Conservation (phyloP, 35 echinoderm and acorn worm species). For the Stichopus chloronotus region DNA sequence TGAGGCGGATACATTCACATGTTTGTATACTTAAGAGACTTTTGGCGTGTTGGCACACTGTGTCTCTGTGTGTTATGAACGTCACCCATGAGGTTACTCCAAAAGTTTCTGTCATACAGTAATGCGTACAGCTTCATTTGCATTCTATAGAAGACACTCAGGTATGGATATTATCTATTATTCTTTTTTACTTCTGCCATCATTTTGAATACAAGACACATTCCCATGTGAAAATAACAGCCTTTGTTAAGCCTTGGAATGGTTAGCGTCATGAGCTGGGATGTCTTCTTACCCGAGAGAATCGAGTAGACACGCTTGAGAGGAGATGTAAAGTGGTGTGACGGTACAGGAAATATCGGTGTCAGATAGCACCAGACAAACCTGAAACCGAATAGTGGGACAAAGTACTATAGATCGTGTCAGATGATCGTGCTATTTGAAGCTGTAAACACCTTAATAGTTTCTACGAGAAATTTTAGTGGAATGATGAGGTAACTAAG, state of each 20-base stretch:
- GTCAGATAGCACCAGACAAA: neutral
- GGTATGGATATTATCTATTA: too few species aligned
- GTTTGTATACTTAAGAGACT: too few species aligned
- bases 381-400: neutral
- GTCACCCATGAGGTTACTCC: too few species aligned
- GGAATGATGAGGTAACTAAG: neutral
- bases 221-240: neutral
- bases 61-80: too few species aligned
- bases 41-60: too few species aligned
- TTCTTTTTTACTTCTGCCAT: too few species aligned
- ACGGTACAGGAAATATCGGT: slow-evolving; percentile 17
- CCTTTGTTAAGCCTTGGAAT: neutral
- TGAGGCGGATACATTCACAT: too few species aligned
- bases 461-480: neutral
- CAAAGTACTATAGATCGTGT: neutral
- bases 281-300: neutral
- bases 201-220: too few species aligned
- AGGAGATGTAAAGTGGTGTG: slow-evolving; percentile 33
- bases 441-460: neutral
- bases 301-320: neutral
- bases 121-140: too few species aligned
- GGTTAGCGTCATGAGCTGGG: neutral
- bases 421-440: neutral
- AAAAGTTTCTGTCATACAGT: too few species aligned
- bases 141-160: too few species aligned